Conservation (phyloP, 1,140 invertebrate genomes). For the Acarapis woodi region DNA sequence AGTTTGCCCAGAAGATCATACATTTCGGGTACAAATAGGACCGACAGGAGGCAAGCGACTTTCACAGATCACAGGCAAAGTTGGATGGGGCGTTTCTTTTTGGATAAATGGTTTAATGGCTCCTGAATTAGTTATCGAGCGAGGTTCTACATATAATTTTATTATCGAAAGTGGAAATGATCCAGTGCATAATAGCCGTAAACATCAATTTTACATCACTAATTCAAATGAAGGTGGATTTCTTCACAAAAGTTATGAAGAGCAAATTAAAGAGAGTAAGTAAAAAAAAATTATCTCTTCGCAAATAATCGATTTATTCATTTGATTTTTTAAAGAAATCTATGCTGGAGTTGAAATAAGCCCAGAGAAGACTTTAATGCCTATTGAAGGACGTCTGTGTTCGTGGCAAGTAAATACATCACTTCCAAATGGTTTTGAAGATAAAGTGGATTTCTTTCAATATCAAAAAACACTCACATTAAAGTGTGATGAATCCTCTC, state of each 20-base stretch:
- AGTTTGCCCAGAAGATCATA: slow-evolving; percentile 13
- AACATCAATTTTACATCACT: slow-evolving; percentile 86
- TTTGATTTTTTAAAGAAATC: no score
- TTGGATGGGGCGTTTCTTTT: slow-evolving; percentile 77
- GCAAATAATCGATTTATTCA: no score
- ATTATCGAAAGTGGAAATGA: slow-evolving; percentile 60
- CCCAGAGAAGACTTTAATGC: slow-evolving; percentile 40
- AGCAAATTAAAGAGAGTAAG: neutral
- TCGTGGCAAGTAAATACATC: slow-evolving; percentile 43
- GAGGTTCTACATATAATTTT: slow-evolving; percentile 65
- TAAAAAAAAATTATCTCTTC: no score
- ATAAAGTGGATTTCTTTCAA: neutral
- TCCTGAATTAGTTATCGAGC: slow-evolving; percentile 63
- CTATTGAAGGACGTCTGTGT: slow-evolving; percentile 37
- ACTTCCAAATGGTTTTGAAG: slow-evolving; percentile 14
- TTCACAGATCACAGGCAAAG: slow-evolving; percentile 24
- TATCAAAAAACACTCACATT: slow-evolving; percentile 53
- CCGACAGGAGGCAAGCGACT: slow-evolving; percentile 13
- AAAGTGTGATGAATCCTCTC: slow-evolving; percentile 39
- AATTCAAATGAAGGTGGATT: slow-evolving; percentile 71
- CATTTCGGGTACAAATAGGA: slow-evolving; percentile 14
- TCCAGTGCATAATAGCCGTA: slow-evolving; percentile 39
- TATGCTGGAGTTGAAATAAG: slow-evolving; percentile 18
- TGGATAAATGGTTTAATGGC: slow-evolving; percentile 57
- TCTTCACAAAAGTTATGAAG: slow-evolving; percentile 32